A percentile compares a stretch with the other conserved stretches of the same genome.
These are phyloP conservation scores for Bubalus kerabau DNA, from an alignment of 2,113 vertebrate species.

Conservation along the genomic window DNA sequence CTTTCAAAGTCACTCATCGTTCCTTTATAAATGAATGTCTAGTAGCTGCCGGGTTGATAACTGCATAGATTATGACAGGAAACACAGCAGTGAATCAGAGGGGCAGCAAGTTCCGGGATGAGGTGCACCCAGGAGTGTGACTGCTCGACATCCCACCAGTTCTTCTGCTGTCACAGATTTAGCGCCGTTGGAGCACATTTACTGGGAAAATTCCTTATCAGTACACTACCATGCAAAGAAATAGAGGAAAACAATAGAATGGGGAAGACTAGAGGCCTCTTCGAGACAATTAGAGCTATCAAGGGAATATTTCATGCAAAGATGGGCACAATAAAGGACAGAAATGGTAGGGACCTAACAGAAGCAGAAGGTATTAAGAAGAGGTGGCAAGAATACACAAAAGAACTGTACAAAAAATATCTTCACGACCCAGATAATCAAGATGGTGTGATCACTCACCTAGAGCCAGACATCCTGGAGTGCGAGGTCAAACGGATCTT, in stretches of 20 bases:
- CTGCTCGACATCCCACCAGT: neutral
- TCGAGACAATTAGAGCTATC: neutral
- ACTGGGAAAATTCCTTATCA: neutral
- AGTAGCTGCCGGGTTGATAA: neutral
- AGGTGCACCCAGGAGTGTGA: neutral
- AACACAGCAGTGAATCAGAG: neutral
- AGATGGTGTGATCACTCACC: neutral
- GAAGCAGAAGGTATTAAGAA: neutral
- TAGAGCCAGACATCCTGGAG: neutral
- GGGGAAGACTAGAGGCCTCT: neutral
- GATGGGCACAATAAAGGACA: neutral
- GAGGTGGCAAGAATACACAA: neutral
- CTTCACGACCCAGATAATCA: neutral
- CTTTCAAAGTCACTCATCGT: neutral
- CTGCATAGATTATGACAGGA: neutral
- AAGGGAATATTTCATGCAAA: neutral
- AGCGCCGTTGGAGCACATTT: neutral
- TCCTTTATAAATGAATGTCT: neutral
- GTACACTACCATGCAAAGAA: neutral
- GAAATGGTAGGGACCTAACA: neutral
- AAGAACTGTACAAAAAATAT: neutral
- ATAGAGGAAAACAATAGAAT: neutral
- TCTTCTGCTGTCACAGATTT: neutral
- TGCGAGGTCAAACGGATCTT: rapidly evolving
- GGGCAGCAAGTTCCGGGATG: too few relatives aligned